Evolutionary conservation across 2,113 vertebrate species (phyloP).

Genomic region (Barbus barbus): DNA sequence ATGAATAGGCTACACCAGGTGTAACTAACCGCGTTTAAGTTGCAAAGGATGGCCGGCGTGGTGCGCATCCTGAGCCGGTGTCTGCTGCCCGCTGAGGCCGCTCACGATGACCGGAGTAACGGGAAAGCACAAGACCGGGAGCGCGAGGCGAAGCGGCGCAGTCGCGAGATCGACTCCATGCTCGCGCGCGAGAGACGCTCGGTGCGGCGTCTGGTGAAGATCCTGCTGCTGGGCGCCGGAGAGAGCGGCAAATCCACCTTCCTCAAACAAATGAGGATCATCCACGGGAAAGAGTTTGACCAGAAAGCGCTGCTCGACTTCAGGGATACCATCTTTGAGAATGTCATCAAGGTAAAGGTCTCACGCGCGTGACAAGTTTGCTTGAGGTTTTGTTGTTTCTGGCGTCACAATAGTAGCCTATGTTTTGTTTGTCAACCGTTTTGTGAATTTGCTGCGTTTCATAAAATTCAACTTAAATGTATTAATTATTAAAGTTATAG

Average conservation of each 20-base stretch:
- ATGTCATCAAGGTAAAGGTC: conserved; percentile 81
- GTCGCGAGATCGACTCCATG: conserved; percentile 83
- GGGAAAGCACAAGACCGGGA: conserved; percentile 70
- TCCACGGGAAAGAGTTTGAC: conserved; percentile 85
- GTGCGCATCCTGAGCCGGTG: conserved; percentile 83
- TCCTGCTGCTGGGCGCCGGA: conserved; percentile 83
- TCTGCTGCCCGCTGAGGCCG: conserved; percentile 79
- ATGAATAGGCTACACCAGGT: conserved; percentile 40
- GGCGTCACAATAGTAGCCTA: not conserved
- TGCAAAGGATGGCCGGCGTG: conserved; percentile 80
- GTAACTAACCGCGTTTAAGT: not conserved
- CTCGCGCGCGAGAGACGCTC: conserved; percentile 82
- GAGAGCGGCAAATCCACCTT: conserved; percentile 89
- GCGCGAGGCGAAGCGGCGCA: conserved; percentile 81
- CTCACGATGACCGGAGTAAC: conserved; percentile 58
- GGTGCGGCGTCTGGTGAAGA: conserved; percentile 81
- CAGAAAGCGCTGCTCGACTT: conserved; percentile 86
- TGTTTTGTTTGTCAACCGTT: not conserved
- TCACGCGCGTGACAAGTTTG: not conserved
- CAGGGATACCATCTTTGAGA: conserved; percentile 85
- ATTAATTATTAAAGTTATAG: too few relatives aligned
- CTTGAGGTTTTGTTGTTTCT: not conserved
- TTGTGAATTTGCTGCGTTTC: too few relatives aligned
- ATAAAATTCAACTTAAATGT: too few relatives aligned
- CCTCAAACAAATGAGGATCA: conserved; percentile 88